phyloP scores from a whole-genome alignment of 2,113 vertebrate species.

The Leiothrix lutea region DNA sequence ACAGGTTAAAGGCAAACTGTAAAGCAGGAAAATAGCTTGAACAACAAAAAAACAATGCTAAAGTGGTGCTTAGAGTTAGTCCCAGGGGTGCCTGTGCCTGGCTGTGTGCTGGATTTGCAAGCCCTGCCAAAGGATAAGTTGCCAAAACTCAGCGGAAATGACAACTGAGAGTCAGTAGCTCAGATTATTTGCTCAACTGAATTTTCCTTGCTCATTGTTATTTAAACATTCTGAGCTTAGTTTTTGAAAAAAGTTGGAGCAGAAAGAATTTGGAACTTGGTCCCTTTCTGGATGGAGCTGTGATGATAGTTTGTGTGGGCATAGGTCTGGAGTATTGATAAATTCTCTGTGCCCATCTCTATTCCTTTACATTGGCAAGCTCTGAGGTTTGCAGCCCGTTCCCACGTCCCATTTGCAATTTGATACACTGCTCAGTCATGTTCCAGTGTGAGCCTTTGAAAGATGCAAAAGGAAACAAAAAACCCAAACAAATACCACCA shows the following conservation, averaged over 20 bases:
- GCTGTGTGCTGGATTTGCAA: neutral
- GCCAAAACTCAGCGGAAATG: slow-evolving; percentile 28
- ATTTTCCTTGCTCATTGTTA: neutral
- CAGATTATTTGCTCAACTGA: neutral
- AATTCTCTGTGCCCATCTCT: neutral
- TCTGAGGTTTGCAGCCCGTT: neutral
- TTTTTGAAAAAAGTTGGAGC: neutral
- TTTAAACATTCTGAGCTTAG: neutral
- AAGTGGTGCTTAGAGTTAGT: neutral
- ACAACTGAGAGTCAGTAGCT: neutral
- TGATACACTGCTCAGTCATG: neutral
- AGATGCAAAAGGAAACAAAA: neutral
- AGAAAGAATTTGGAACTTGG: neutral
- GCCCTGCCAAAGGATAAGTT: neutral
- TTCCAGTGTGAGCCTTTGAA: neutral
- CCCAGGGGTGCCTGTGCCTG: neutral
- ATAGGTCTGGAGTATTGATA: neutral
- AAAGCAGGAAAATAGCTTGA: slow-evolving; percentile 9
- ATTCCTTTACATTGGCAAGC: neutral
- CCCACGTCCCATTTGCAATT: neutral
- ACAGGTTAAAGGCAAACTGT: slow-evolving; percentile 7
- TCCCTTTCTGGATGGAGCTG: neutral
- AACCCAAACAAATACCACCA: neutral
- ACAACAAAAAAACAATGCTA: neutral
- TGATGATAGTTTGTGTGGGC: neutral